Base-by-base conservation (phyloP, 2,113 vertebrate genomes). In the Callipepla californica region DNA sequence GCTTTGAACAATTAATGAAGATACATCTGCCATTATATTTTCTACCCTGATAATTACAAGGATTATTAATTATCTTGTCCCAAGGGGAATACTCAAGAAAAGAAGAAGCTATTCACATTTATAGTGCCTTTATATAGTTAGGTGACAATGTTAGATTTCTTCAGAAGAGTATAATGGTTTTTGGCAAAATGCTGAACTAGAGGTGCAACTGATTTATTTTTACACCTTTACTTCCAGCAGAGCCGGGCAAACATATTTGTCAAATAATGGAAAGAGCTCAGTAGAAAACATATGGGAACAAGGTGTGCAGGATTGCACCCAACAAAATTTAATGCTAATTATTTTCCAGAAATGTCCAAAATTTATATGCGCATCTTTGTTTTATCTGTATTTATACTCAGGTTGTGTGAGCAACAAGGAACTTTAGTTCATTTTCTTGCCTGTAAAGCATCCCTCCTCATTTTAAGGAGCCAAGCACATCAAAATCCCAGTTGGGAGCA, bases 11-110 rank as follows among this genome's bases (percentile, higher is more conserved):
- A 69, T 92, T 73, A 78, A 44, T 83, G 59, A 50, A 61, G 85
- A 65, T 21, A 75, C 90, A 93, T 84, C 83, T 93, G 83, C 59
- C 69, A 42, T 86, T 92, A 48, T 42, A 80, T 78, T 78, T 93
- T 93, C 73, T 96, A 51, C 57, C 76, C 34, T 36, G 38, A 51
- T 59, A 93, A 93, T 90, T 90, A 86, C 69, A 92, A 86, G 83
- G 82, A 51, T 85, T 90, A 81, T 88, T 96, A 77, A 86, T 93
- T 92, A 1, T 3, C 26, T 86, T 40, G 59, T 93, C 85, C 86
- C 48, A 47, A 57, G 14, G 14, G 30, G 61, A 93, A 61, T 69
- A 55, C 20, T 87, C 13, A 72, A 65, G 51, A 70, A n/a, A 83
- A 78, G 78, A 94, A 92, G 77, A 88, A 92, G 34, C 22, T 89